A percentile compares a stretch with the other conserved stretches of the same genome.
phyloP scores from a whole-genome alignment of 2,113 vertebrate genomes.

The Alouatta palliata region DNA sequence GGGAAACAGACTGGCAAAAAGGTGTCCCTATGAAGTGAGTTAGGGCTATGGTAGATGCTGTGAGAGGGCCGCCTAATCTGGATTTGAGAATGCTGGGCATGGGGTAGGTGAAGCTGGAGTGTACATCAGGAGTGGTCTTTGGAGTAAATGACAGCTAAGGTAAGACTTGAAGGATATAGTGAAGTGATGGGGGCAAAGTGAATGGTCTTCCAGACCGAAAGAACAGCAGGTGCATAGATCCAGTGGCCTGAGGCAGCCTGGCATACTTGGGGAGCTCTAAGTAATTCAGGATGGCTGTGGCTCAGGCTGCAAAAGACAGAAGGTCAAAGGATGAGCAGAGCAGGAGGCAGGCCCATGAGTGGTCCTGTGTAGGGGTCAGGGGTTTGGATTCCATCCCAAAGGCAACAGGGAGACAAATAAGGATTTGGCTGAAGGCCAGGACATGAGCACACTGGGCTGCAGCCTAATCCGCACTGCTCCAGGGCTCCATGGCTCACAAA shows the following conservation, averaged over 20 bases:
- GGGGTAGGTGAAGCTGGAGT: neutral
- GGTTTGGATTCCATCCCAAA: neutral
- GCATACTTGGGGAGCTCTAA: neutral
- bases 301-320: neutral
- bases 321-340: neutral
- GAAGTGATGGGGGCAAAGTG: neutral
- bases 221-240: neutral
- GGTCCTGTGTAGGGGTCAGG: too few species aligned
- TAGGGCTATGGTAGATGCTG: neutral
- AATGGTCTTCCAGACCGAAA: neutral
- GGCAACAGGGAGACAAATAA: neutral
- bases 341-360: neutral
- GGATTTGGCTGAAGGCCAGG: accelerated
- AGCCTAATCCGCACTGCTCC: accelerated
- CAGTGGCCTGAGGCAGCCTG: neutral
- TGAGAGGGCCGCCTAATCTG: neutral
- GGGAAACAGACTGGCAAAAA: neutral
- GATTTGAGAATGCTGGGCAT: neutral
- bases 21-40: neutral
- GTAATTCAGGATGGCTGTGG: neutral
- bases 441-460: accelerated
- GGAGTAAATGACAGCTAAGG: neutral
- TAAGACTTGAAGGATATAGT: neutral
- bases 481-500: accelerated
- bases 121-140: neutral